Evolutionary conservation across 2,113 vertebrate genomes (phyloP).

Genomic region (Chionis minor): DNA sequence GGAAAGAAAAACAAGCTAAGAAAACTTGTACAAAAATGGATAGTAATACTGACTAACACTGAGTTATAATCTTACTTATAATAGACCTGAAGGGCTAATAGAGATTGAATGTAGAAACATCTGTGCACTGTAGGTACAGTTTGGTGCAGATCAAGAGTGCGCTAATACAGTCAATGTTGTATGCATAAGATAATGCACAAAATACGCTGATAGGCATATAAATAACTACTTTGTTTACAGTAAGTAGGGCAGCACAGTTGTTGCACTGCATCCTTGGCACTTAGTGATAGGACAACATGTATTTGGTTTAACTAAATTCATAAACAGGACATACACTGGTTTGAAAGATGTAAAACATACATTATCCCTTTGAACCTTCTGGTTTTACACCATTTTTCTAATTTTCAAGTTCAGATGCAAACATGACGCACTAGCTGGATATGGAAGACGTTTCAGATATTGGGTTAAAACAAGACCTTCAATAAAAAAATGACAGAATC

Average conservation of each 20-base stretch:
- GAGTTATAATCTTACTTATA: slow-evolving; percentile 43
- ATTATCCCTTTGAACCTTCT: slow-evolving; percentile 70
- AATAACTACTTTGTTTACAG: slow-evolving; percentile 51
- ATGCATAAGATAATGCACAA: slow-evolving; percentile 57
- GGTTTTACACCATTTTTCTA: slow-evolving; percentile 57
- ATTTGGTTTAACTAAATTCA: slow-evolving; percentile 73
- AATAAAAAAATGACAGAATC: not conserved
- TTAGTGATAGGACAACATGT: slow-evolving; percentile 71
- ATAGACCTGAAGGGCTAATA: slow-evolving; percentile 17
- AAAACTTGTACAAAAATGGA: slow-evolving; percentile 61
- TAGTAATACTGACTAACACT: slow-evolving; percentile 73
- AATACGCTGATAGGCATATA: slow-evolving; percentile 54
- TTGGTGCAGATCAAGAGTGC: slow-evolving; percentile 43
- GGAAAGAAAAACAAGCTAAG: slow-evolving; percentile 37
- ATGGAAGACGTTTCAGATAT: slow-evolving; percentile 42
- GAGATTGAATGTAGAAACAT: slow-evolving; percentile 17
- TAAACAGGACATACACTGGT: slow-evolving; percentile 47
- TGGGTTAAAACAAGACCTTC: slow-evolving; percentile 31
- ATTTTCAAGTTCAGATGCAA: slow-evolving; percentile 57
- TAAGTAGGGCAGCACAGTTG: slow-evolving; percentile 17
- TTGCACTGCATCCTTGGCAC: slow-evolving; percentile 66
- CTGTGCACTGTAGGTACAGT: slow-evolving; percentile 37
- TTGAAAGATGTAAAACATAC: slow-evolving; percentile 59
- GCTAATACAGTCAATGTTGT: slow-evolving; percentile 47
- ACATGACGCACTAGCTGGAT: slow-evolving; percentile 23